Evolutionary conservation across 2,888 invertebrate species (phyloP), one percentile per base, ranked within the genome.

Genomic region (Caenorhabditis drosophilae): DNA sequence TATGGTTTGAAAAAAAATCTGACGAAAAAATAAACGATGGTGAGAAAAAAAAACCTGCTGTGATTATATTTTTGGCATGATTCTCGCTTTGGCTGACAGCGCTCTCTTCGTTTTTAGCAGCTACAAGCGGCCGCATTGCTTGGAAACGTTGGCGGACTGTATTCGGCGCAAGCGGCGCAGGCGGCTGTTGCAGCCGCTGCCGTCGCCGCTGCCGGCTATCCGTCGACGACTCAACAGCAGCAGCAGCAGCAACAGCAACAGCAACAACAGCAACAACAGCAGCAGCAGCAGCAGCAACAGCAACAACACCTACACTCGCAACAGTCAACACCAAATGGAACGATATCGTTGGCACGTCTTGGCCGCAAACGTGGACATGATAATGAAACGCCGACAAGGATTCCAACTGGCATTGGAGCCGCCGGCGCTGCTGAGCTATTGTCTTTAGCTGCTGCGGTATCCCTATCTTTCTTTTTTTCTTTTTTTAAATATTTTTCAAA

Each of bases 91-190:
- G 68, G 72, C 72, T 72, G 72, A 67, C 62, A 55, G 79, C 79
- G 46, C 72, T 75, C 49, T 70, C 75, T 40, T 18, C 25, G 22
- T 23, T 61, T 77, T 74, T 70, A 75, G 62, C 78, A 76, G 66
- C 77, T 75, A 50, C 77, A 77, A 66, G 51, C 66, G 16, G 71
- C 75, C 62, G 67, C 69, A 58, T 52, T 70, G 59, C 70, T 70
- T 41, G 68, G 70, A 50, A 67, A 60, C 56, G 47, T 57, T 44
- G 60, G 64, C 49, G 58, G 58, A 61, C 53, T 49, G 53, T 36
- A 53, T 42, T 53, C 60, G 44, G 58, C 60, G 11, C 67, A 67
- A 42, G 48, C 54, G 42, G 59, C 58, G 7, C 57, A 55, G n/a
- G 53, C 67, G 18, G 42, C 58, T 15, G 63, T 66, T 15, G 56